Percentiles rank a stretch among this genome's conserved stretches.
phyloP scores from a whole-genome alignment of 2,888 invertebrate species.

The Arrhopalites spinosus region DNA sequence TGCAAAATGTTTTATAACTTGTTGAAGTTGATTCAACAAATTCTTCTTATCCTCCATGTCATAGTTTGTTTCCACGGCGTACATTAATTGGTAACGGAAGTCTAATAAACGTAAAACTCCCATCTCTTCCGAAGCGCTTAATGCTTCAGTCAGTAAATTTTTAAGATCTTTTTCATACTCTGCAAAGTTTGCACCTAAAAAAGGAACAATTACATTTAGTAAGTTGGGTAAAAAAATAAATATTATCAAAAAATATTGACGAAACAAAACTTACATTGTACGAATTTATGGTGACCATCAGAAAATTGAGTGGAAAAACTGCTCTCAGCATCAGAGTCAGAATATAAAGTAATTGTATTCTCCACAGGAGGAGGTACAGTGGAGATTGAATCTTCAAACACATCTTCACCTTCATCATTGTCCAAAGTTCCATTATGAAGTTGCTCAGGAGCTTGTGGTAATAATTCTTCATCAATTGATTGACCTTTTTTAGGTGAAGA shows the following conservation, averaged over 20 bases:
- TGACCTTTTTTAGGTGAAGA: too few species aligned
- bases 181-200: slow-evolving; percentile 11
- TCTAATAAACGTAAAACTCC: slow-evolving; percentile 25
- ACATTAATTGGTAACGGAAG: slow-evolving; percentile 30
- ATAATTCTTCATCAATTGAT: neutral
- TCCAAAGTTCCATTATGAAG: neutral
- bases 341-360: neutral
- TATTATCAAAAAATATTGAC: neutral
- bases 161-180: slow-evolving; percentile 7
- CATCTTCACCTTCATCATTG: neutral
- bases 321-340: neutral
- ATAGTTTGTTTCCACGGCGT: slow-evolving; percentile 10
- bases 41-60: neutral
- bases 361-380: neutral
- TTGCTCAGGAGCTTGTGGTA: neutral
- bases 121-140: slow-evolving; percentile 3
- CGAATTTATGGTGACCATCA: neutral
- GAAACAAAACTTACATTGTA: neutral
- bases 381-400: neutral
- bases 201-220: neutral
- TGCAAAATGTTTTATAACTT: slow-evolving; percentile 5
- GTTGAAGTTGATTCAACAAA: neutral
- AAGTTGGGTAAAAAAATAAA: neutral
- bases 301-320: slow-evolving; percentile 6
- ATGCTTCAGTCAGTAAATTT: neutral